Base-by-base conservation (phyloP, 2,888 invertebrate species). In the Leucania comma region DNA sequence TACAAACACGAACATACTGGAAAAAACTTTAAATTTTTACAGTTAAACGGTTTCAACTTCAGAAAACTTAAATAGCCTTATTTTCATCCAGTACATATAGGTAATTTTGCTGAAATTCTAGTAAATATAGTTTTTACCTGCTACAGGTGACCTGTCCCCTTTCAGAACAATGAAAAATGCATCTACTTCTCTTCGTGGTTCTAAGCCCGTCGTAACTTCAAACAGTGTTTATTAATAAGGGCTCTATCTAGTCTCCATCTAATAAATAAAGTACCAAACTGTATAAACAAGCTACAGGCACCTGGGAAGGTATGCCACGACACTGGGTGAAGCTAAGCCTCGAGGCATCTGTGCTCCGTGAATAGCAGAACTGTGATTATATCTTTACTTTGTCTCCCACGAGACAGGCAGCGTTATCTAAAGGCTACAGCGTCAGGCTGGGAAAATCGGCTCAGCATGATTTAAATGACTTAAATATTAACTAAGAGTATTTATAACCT, bases 331-430 rank as follows among this genome's bases (percentile, higher is more conserved):
- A 59, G 75, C 48, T 56, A 61, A 61, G 68, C 78, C 78, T 60
- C 35, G 50, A 22, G 74, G 81, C 68, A 38, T 63, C 59, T 64
- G 65, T 69, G 67, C 68, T 66, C 53, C 57, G 70, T 78, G 74
- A 73, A 73, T 65, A 80, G 56, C 58, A 71, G 60, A 62, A 70
- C 68, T 71, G 62, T 74, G 78, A 80, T 81, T 78, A 78, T 70
- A 74, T 78, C 70, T 68, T 81, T 66, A 59, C 61, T 56, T 68
- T 81, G 68, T 65, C 73, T 68, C 67, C 46, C 76, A 68, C 65
- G 68, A 68, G 54, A 59, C 69, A 62, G 72, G 38, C 68, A 72
- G 63, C 42, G 24, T 38, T 29, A 29, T 35, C 57, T 32, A 61
- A 54, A 60, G 63, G 56, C 53, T 66, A 50, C 53, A 38, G 48